phyloP scores from a whole-genome alignment of 2,888 invertebrate genomes.

The Cosmia pyralina region DNA sequence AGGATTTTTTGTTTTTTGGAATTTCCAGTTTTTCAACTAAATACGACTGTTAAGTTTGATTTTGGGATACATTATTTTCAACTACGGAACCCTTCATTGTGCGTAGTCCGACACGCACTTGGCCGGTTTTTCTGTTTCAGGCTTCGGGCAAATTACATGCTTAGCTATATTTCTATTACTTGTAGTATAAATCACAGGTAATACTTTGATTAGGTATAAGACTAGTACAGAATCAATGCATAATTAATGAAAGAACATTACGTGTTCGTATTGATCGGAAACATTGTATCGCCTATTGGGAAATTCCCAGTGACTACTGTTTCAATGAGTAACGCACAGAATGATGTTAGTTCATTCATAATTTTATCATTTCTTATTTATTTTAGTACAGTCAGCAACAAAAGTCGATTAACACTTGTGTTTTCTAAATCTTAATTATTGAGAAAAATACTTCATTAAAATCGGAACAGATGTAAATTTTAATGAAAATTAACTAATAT shows the following conservation, averaged over 20 bases:
- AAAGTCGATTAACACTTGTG: too few relatives aligned
- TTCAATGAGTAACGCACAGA: conserved; percentile 19
- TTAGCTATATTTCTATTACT: background rate
- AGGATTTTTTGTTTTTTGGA: too few relatives aligned
- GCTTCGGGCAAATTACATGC: background rate
- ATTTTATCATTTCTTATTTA: background rate
- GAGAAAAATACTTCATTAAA: too few relatives aligned
- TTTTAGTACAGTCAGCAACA: too few relatives aligned
- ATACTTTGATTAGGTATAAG: background rate
- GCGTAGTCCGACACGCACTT: too few relatives aligned
- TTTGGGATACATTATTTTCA: too few relatives aligned
- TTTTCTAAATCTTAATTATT: too few relatives aligned
- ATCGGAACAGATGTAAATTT: too few relatives aligned
- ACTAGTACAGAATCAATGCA: background rate
- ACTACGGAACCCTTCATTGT: too few relatives aligned
- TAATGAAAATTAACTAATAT: too few relatives aligned
- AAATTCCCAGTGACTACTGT: conserved; percentile 30
- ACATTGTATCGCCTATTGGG: conserved; percentile 10
- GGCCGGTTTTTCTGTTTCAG: background rate
- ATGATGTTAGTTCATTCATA: background rate
- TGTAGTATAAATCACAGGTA: background rate
- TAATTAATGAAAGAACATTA: conserved; percentile 3
- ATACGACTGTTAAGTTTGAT: too few relatives aligned
- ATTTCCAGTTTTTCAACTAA: too few relatives aligned
- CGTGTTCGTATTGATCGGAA: conserved; percentile 1